Evolutionary conservation across 2,888 invertebrate genomes (phyloP), one percentile per base, ranked within the genome.

Genomic region (Phyllotreta cruciferae): DNA sequence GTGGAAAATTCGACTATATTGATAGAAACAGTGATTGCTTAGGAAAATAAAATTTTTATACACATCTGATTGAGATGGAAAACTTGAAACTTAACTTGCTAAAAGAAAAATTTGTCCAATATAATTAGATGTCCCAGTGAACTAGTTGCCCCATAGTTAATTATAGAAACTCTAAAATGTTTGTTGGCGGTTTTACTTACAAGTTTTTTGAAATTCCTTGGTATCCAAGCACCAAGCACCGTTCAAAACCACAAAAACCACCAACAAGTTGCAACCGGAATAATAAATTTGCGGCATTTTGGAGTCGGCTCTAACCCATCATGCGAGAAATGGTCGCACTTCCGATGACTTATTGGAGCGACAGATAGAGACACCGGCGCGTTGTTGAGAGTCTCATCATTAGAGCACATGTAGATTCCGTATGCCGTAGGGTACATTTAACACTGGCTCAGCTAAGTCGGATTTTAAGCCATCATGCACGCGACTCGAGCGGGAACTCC

Each of bases 151-250:
- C 4, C 24, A n/a, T n/a, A 24, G 24, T 24, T 24, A 24, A 24
- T 24, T 3, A 24, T 24, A 24, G 10, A 41, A 41, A 10, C 9
- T 5, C n/a, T 41, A 3, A 24, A 47, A 7, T 54, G 24, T 39
- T 54, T 35, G 11, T 11, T 24, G 35, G 8, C 8, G 2, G 35
- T n/a, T n/a, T 34, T 55, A 75, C 77, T 76, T 69, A 77, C 77
- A 64, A 61, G 69, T 76, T 60, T 73, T 77, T 60, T 75, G 75
- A 65, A 77, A 76, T 64, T 75, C 77, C 63, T 73, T 72, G 36
- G 70, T 71, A 71, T 75, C 72, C 73, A 74, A 66, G 49, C 69
- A 62, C 49, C 52, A 14, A 52, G 68, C 71, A 14, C 57, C 54
- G 36, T 54, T 61, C 42, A 70, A 60, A 52, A 63, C 57, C 55